Percentiles rank a stretch among this genome's conserved stretches.
phyloP scores from a whole-genome alignment of 2,888 invertebrate genomes.

The Eupeodes luniger region DNA sequence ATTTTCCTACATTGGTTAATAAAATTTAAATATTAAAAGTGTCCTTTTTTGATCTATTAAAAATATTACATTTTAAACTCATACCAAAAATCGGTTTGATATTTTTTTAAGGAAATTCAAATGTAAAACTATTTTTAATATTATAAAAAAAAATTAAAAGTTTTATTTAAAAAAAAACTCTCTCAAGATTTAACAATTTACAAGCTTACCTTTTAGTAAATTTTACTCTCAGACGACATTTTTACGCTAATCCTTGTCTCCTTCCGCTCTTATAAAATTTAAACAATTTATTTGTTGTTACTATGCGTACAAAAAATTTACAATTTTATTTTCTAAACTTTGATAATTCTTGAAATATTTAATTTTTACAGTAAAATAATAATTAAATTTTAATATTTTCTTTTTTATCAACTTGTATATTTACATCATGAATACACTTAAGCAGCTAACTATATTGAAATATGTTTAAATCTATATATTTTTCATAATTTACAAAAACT shows the following conservation, averaged over 20 bases:
- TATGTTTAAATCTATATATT: not conserved
- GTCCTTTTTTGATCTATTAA: too few species aligned
- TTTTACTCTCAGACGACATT: too few species aligned
- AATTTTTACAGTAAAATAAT: conserved; percentile 26
- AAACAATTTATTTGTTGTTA: conserved; percentile 20
- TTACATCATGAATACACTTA: conserved; percentile 20
- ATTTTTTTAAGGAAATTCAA: too few species aligned
- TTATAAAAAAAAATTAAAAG: too few species aligned
- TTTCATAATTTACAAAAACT: conserved; percentile 32
- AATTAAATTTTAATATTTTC: not conserved
- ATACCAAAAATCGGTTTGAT: too few species aligned
- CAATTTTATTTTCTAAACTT: conserved; percentile 21
- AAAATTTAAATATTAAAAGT: too few species aligned
- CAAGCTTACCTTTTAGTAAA: too few species aligned
- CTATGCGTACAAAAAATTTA: conserved; percentile 49
- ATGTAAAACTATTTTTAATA: too few species aligned
- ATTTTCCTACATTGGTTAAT: too few species aligned
- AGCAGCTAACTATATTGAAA: conserved; percentile 4
- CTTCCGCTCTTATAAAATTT: not conserved
- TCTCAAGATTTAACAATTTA: too few species aligned
- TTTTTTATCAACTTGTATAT: not conserved
- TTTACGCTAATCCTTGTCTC: not conserved
- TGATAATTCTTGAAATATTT: not conserved
- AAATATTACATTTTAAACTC: too few species aligned
- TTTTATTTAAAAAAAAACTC: too few species aligned